phyloP scores from a whole-genome alignment of 2,888 invertebrate genomes.

The Eupithecia vulgata region DNA sequence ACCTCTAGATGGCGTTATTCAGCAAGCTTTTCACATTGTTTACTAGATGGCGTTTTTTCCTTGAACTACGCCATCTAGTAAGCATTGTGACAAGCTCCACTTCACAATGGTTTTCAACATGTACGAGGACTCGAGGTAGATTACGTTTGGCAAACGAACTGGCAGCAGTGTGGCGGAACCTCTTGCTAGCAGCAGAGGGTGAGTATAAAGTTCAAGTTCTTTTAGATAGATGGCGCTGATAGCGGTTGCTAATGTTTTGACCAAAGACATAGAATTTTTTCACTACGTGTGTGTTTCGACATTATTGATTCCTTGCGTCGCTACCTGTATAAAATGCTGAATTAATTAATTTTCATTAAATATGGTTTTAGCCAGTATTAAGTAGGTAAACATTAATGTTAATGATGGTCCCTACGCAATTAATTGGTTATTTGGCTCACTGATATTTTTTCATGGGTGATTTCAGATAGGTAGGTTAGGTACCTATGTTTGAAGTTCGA shows the following conservation, averaged over 20 bases:
- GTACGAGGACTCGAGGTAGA: not conserved
- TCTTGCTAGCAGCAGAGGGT: not conserved
- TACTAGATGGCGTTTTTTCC: not conserved
- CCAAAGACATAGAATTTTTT: no score
- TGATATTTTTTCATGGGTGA: not conserved
- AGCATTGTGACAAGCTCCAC: not conserved
- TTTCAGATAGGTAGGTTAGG: not conserved
- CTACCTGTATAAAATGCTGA: not conserved
- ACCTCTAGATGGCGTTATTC: conserved; percentile 31
- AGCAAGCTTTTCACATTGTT: not conserved
- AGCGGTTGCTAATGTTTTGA: not conserved
- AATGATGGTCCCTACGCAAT: not conserved
- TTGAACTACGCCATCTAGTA: not conserved
- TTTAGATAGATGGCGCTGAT: conserved; percentile 16
- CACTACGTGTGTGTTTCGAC: no score
- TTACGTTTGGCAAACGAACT: not conserved
- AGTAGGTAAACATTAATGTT: not conserved
- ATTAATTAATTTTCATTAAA: not conserved
- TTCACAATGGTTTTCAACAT: not conserved
- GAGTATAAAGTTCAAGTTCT: not conserved
- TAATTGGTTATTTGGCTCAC: not conserved
- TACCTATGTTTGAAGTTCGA: not conserved
- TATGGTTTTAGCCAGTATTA: not conserved
- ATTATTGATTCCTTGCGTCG: not conserved
- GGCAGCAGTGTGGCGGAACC: not conserved